Evolutionary conservation across 2,113 vertebrate species (phyloP).

Genomic region (Ginglymostoma cirratum): DNA sequence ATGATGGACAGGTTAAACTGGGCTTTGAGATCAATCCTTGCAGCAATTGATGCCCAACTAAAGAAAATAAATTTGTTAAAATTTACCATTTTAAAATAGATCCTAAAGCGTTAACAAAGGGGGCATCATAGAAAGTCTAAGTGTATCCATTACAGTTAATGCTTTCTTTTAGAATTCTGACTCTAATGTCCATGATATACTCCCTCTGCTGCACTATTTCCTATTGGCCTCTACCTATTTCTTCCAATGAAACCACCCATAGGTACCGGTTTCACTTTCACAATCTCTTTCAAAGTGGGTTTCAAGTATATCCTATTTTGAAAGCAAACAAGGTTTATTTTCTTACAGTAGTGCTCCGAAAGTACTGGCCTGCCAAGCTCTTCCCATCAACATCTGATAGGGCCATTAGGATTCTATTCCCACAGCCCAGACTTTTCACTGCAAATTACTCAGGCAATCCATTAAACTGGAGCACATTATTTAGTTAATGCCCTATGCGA

Average conservation of each 20-base stretch:
- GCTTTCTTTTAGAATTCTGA: not conserved
- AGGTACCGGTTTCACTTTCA: slow-evolving; percentile 21
- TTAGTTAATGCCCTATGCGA: slow-evolving; percentile 39
- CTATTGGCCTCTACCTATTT: slow-evolving; percentile 12
- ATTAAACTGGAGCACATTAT: slow-evolving; percentile 49
- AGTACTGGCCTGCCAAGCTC: slow-evolving; percentile 17
- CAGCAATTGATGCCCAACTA: not conserved
- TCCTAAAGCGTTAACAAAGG: not conserved
- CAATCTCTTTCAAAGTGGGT: not conserved
- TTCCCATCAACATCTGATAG: slow-evolving; percentile 48
- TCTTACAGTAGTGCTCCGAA: slow-evolving; percentile 21
- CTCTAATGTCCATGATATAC: not conserved
- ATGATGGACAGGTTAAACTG: too few relatives aligned
- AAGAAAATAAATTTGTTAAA: not conserved
- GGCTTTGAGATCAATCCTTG: not conserved
- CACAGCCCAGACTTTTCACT: slow-evolving; percentile 54
- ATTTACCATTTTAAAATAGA: not conserved
- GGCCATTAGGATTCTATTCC: slow-evolving; percentile 58
- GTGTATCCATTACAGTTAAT: not conserved
- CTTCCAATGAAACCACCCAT: not conserved
- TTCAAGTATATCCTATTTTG: slow-evolving; percentile 33
- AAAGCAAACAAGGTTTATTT: slow-evolving; percentile 36
- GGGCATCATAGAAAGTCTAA: not conserved
- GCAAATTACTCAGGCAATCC: slow-evolving; percentile 65
- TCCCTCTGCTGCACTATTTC: slow-evolving; percentile 4